A percentile compares a stretch with the other conserved stretches of the same genome.
Evolutionary conservation across 2,888 invertebrate species (phyloP).

Genomic region (Baccha elongata): DNA sequence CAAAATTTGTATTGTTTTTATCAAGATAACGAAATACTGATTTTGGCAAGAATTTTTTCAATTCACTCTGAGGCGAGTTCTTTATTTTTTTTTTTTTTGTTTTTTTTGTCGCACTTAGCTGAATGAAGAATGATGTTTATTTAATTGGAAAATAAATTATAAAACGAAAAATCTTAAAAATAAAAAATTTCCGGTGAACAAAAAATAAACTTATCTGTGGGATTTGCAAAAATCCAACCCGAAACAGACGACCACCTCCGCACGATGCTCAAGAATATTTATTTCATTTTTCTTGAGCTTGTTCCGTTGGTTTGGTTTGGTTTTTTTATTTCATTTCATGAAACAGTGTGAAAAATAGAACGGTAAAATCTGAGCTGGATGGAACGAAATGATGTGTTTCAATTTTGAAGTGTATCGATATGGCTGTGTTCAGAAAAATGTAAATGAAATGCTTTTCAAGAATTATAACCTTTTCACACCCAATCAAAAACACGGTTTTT

Average conservation of each 20-base stretch:
- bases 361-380: background rate
- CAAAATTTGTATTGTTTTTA: background rate
- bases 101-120: constrained; percentile 47
- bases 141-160: constrained; percentile 46
- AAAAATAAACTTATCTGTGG: constrained; percentile 43
- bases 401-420: background rate
- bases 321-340: too few species aligned
- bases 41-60: constrained; percentile 1
- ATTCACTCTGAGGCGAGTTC: constrained; percentile 63
- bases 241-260: constrained; percentile 45
- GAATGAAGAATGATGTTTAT: background rate
- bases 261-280: constrained; percentile 62
- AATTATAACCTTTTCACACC: too few species aligned
- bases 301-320: too few species aligned
- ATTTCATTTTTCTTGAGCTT: constrained; percentile 21
- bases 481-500: too few species aligned
- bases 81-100: constrained; percentile 9
- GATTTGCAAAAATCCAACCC: constrained; percentile 47
- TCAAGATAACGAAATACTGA: background rate
- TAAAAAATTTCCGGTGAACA: constrained; percentile 56
- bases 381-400: background rate
- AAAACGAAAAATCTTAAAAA: constrained; percentile 42
- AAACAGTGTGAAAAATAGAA: too few species aligned
- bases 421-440: constrained; percentile 6
- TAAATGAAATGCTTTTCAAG: too few species aligned